Evolutionary conservation across 2,888 invertebrate genomes (phyloP).

Genomic region (Muschampia plurimacula): DNA sequence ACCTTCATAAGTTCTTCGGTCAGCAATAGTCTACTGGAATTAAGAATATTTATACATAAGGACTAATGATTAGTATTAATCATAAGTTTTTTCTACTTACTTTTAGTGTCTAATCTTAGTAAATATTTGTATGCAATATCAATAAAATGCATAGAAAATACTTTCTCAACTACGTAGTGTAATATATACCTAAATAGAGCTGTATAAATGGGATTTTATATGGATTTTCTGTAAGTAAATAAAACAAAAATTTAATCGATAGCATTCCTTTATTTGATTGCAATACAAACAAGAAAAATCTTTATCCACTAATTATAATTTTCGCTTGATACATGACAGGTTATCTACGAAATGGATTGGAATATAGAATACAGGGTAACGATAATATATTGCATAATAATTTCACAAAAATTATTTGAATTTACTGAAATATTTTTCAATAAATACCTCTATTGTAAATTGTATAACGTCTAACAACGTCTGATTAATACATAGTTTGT

Average conservation of each 20-base stretch:
- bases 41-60: too few relatives aligned
- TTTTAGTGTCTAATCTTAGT: too few relatives aligned
- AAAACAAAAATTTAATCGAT: constrained; percentile 47
- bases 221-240: background rate
- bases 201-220: too few relatives aligned
- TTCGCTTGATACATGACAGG: constrained; percentile 41
- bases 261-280: constrained; percentile 67
- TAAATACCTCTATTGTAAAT: constrained; percentile 6
- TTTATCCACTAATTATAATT: constrained; percentile 51
- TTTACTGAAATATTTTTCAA: constrained; percentile 7
- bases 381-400: constrained; percentile 20
- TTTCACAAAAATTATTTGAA: background rate
- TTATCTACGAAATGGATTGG: constrained; percentile 38
- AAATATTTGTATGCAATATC: too few relatives aligned
- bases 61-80: too few relatives aligned
- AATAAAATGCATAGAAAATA: too few relatives aligned
- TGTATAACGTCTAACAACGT: background rate
- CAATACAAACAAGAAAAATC: constrained; percentile 61
- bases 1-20: too few relatives aligned
- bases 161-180: too few relatives aligned
- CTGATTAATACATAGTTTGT: too few relatives aligned
- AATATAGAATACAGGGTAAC: constrained; percentile 30
- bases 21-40: too few relatives aligned
- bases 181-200: too few relatives aligned
- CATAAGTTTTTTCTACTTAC: too few relatives aligned